These are phyloP conservation scores for Drosophila kanapiae DNA, from an alignment of 1,140 invertebrate genomes.

Conservation along the genomic window DNA sequence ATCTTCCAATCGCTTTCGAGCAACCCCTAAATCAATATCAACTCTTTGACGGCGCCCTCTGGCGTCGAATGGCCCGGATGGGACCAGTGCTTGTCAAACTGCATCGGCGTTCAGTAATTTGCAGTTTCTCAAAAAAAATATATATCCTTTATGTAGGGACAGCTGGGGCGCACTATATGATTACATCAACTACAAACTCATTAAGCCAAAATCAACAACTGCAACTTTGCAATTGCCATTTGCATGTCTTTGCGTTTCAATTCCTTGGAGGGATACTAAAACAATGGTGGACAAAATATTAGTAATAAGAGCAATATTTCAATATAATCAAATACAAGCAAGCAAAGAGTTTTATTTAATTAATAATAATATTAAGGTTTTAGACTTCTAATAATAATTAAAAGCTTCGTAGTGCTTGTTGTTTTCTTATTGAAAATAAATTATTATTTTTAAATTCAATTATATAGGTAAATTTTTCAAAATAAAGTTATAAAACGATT, in stretches of 20 bases:
- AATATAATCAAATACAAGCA: too few species aligned
- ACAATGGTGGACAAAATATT: slow-evolving; percentile 4
- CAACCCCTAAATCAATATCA: slow-evolving; percentile 73
- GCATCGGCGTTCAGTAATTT: slow-evolving; percentile 52
- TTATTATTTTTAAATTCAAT: neutral
- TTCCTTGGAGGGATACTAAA: neutral
- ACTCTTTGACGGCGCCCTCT: slow-evolving; percentile 54
- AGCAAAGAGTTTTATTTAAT: too few species aligned
- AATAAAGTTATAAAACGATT: too few species aligned
- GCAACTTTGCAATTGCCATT: slow-evolving; percentile 61
- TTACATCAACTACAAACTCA: slow-evolving; percentile 79
- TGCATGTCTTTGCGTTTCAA: slow-evolving; percentile 41
- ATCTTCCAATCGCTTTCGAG: slow-evolving; percentile 72
- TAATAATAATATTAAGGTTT: too few species aligned
- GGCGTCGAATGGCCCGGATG: slow-evolving; percentile 20
- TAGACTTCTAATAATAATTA: neutral
- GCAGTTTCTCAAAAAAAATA: neutral
- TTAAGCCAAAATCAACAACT: slow-evolving; percentile 80
- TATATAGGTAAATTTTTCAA: too few species aligned
- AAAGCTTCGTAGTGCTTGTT: too few species aligned
- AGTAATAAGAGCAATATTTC: neutral
- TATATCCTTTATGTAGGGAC: slow-evolving; percentile 43
- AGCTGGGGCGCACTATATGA: slow-evolving; percentile 45
- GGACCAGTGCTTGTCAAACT: slow-evolving; percentile 53
- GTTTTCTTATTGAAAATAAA: neutral